Conservation (phyloP, 1,140 invertebrate genomes). For the Eufriesea mexicana region DNA sequence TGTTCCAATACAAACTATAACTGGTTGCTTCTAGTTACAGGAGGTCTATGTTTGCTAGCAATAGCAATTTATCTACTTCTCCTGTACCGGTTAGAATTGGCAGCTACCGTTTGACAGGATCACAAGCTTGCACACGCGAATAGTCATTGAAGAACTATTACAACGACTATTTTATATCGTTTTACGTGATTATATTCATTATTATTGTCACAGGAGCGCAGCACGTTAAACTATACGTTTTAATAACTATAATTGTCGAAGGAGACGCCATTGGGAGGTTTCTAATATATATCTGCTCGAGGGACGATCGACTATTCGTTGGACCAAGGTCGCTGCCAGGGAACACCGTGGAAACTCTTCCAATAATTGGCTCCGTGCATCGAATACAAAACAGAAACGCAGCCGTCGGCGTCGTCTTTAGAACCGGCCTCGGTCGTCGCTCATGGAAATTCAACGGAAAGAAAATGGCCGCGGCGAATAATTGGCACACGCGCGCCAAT, state of each 20-base stretch:
- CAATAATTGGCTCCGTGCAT: slow-evolving; percentile 44
- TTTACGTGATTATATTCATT: too few relatives aligned
- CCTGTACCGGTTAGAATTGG: too few relatives aligned
- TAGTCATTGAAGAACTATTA: too few relatives aligned
- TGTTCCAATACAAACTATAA: too few relatives aligned
- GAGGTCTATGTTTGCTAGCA: too few relatives aligned
- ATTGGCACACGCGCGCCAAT: not conserved
- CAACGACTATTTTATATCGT: too few relatives aligned
- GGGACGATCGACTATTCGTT: slow-evolving; percentile 39
- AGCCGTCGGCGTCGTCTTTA: slow-evolving; percentile 4
- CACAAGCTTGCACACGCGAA: too few relatives aligned
- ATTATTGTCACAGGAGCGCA: too few relatives aligned
- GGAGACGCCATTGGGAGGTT: slow-evolving; percentile 21
- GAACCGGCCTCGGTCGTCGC: slow-evolving; percentile 21
- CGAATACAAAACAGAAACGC: slow-evolving; percentile 23
- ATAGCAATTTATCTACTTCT: too few relatives aligned
- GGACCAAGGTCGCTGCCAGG: slow-evolving; percentile 23
- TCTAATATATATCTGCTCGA: slow-evolving; percentile 32
- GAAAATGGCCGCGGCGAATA: not conserved
- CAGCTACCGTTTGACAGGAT: too few relatives aligned
- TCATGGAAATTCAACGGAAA: not conserved
- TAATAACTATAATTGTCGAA: not conserved
- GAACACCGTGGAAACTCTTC: slow-evolving; percentile 36
- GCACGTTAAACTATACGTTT: too few relatives aligned
- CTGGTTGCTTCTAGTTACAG: too few relatives aligned